phyloP scores from a whole-genome alignment of 2,113 vertebrate species.

The Lepus europaeus region DNA sequence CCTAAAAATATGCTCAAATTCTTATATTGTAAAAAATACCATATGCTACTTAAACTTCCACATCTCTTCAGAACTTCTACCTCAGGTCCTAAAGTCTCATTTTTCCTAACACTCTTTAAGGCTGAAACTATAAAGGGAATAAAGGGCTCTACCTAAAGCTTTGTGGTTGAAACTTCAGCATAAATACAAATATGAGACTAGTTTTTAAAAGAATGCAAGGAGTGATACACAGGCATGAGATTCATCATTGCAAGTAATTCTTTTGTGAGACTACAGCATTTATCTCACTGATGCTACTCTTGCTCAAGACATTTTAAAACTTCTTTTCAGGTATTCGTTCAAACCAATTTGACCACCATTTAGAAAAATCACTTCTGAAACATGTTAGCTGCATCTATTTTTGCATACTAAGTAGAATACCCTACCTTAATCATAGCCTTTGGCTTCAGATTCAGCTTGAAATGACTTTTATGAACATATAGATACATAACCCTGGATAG shows the following conservation, averaged over 20 bases:
- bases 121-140: neutral
- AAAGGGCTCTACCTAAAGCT: neutral
- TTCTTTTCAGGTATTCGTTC: conserved; percentile 2
- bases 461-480: neutral
- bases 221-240: neutral
- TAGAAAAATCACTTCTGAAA: conserved; percentile 3
- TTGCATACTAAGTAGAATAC: conserved; percentile 2
- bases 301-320: conserved; percentile 6
- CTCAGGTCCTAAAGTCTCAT: neutral
- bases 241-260: neutral
- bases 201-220: neutral
- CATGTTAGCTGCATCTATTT: neutral
- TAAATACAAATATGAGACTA: neutral
- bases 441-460: neutral
- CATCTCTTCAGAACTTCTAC: conserved; percentile 26
- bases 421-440: conserved; percentile 1
- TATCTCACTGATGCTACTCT: neutral
- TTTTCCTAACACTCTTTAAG: neutral
- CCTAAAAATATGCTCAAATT: neutral
- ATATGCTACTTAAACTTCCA: neutral
- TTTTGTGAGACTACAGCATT: neutral
- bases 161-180: neutral
- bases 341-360: conserved; percentile 3
- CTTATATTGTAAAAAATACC: neutral
- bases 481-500: neutral